A percentile compares a stretch with the other conserved stretches of the same genome.
Conservation (phyloP, 2,113 vertebrate genomes). For the Variabilichromis moorii region DNA sequence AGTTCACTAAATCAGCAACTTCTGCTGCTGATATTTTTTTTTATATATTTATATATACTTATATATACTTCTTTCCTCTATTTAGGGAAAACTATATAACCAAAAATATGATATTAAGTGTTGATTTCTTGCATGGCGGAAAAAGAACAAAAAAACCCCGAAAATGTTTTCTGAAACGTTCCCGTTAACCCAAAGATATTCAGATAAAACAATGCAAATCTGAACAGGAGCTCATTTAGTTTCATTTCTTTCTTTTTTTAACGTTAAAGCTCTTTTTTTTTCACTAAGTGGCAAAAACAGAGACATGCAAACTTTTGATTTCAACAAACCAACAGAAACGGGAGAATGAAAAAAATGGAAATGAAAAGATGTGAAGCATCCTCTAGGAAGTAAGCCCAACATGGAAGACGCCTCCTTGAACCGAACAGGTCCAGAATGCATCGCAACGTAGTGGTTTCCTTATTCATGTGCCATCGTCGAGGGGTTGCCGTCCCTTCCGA, state of each 20-base stretch:
- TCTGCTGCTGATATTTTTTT: conserved; percentile 63
- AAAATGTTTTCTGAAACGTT: conserved; percentile 22
- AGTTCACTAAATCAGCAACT: conserved; percentile 82
- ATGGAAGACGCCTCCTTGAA: not conserved
- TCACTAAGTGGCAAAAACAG: conserved; percentile 62
- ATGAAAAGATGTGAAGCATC: not conserved
- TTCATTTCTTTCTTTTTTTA: conserved; percentile 35
- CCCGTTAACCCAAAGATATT: conserved; percentile 46
- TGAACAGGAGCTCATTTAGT: conserved; percentile 78
- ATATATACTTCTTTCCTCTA: conserved; percentile 59
- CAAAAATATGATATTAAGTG: conserved; percentile 87
- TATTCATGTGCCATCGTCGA: conserved; percentile 72
- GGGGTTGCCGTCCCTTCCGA: not conserved
- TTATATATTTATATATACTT: conserved; percentile 34
- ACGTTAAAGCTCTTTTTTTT: conserved; percentile 16
- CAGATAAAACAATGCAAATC: conserved; percentile 72
- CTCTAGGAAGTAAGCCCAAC: not conserved
- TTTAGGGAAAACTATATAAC: conserved; percentile 85
- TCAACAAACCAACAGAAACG: conserved; percentile 76
- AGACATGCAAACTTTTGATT: conserved; percentile 82
- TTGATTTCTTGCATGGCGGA: conserved; percentile 80
- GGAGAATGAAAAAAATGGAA: not conserved
- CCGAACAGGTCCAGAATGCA: not conserved
- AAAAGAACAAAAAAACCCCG: conserved; percentile 4
- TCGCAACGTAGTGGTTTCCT: conserved; percentile 67